Evolutionary conservation across 1,140 invertebrate genomes (phyloP), one percentile per base, ranked within the genome.

Genomic region (Tribolium madens): DNA sequence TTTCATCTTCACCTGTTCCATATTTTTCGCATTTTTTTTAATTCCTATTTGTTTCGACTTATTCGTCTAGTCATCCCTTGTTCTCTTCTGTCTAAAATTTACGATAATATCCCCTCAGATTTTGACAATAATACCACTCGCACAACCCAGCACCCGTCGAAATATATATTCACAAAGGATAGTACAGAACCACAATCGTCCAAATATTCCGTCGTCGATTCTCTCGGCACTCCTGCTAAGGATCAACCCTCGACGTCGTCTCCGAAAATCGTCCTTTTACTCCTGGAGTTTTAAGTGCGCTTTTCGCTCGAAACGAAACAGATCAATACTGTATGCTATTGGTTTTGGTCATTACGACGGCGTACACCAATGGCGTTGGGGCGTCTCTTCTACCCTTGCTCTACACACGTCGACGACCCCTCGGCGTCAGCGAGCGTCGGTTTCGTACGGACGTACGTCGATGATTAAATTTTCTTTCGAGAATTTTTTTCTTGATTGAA

Each of bases 321-420:
- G 78, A 79, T 79, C 78, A 79, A 79, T 79, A 79, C 78, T 36
- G 33, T 47, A 31, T 72, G 68, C 68, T 78, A 78, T 78, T 73
- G 78, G 76, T 78, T 78, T 80, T 80, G 74, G 76, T 80, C 76
- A 77, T 80, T 80, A 78, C 76, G 18, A 64, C 17, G 47, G 31
- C 53, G 52, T 46, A 71, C 33, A 57, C 75, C 75, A 79, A 79
- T 79, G 76, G 73, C 50, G 47, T 46, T 42, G 12, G 26, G 48
- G 26, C 53, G 36, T 75, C 33, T 60, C 60, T 26, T 21, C 69
- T 26, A 69, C 69, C 64, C 52, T 75, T 68, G 50, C 31, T 26
- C 21, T 10, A 42, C 36, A 42, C 36, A 42, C 36, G 36, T 42
- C 36, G 36, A 42, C 36, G 36, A 42, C 36, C 36, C 36, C 36